Percentiles rank a stretch among this genome's conserved stretches.
Conservation (phyloP, 2,888 invertebrate genomes). For the Elgonia sp. region DNA sequence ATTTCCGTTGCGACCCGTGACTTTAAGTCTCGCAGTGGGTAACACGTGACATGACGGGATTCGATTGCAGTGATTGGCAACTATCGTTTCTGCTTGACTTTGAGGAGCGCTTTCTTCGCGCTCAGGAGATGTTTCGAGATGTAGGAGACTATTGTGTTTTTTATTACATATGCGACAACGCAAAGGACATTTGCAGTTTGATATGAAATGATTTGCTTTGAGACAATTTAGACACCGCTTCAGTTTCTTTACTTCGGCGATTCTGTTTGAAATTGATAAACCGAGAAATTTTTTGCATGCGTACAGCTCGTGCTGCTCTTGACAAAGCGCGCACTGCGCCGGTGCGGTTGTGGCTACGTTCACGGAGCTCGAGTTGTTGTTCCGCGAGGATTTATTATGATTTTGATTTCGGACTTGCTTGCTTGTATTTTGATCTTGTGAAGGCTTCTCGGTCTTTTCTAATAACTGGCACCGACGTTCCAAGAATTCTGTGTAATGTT, state of each 20-base stretch:
- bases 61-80: neutral
- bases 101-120: neutral
- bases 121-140: neutral
- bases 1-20: neutral
- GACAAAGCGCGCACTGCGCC: neutral
- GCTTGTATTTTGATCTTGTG: neutral
- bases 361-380: neutral
- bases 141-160: conserved; percentile 20
- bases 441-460: conserved; percentile 45
- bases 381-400: neutral
- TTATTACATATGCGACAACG: neutral
- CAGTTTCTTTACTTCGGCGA: neutral
- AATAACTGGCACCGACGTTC: conserved; percentile 40
- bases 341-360: neutral
- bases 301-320: conserved; percentile 3
- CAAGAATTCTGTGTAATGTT: conserved; percentile 38
- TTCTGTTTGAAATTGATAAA: neutral
- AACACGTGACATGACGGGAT: neutral
- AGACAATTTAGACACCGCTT: conserved; percentile 6
- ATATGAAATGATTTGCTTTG: neutral
- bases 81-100: neutral
- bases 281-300: neutral
- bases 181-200: neutral
- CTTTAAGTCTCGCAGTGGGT: neutral
- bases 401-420: neutral